Evolutionary conservation across 2,888 invertebrate species (phyloP), one percentile per base, ranked within the genome.

Genomic region (Xestia xanthographa): DNA sequence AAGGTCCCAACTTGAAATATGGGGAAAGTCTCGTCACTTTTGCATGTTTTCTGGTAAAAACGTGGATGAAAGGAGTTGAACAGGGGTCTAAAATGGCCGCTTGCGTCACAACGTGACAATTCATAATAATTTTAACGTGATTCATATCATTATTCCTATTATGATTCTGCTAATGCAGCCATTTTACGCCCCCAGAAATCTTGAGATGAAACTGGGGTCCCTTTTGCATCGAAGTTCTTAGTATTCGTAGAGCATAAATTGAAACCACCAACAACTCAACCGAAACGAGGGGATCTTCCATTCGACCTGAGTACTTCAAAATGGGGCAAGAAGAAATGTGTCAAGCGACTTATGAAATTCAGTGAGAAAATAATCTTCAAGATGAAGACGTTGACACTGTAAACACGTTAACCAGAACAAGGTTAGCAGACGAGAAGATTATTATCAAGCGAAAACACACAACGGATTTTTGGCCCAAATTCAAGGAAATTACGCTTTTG

Each of bases 401-500:
- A 69, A 72, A 73, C 66, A 74, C 17, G 53, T 26, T 68, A 73
- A 85, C 43, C 66, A 75, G 83, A 87, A 66, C 87, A 85, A 86
- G 86, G 87, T 74, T 76, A 75, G 62, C 45, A 62, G 69, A 77
- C 78, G 68, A 66, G 50, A 71, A 72, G 75, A 87, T 85, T 68
- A 74, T 72, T 66, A 85, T 76, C 71, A 87, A 87, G 78, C 60
- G 83, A 85, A 87, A 78, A 78, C 69, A 71, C 8, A 72, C 67
- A 83, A 73, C 78, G 83, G 75, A 79, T 67, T 75, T 76, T 80
- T 87, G 77, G 74, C 83, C 78, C 80, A 80, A 85, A 83, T 87
- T 76, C 66, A 80, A 87, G 66, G 83, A 72, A 85, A 77, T 29
- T 71, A 66, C 56, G 50, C 66, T 68, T 72, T 80, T 75, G 77